phyloP scores from a whole-genome alignment of 2,113 vertebrate species.

The Verasper variegatus region DNA sequence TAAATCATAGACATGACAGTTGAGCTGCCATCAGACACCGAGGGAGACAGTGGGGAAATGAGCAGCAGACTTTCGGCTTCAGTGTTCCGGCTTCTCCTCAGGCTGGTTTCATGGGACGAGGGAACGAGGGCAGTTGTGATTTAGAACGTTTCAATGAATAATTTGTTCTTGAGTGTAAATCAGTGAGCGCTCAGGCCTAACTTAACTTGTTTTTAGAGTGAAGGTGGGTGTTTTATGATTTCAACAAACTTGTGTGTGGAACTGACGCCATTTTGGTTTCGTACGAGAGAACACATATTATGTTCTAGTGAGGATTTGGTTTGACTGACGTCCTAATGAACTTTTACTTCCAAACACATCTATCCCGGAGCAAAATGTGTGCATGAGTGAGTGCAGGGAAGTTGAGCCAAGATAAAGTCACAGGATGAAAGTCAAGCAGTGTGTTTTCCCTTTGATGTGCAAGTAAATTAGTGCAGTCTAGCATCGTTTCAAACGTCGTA shows the following conservation, averaged over 20 bases:
- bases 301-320: background rate
- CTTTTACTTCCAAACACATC: constrained; percentile 7
- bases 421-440: constrained; percentile 1
- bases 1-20: constrained; percentile 58
- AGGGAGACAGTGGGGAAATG: constrained; percentile 21
- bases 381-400: background rate
- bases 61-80: constrained; percentile 12
- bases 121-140: background rate
- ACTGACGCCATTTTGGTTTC: background rate
- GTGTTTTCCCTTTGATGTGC: constrained; percentile 12
- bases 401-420: constrained; percentile 1
- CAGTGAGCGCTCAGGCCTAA: background rate
- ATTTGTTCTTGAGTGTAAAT: constrained; percentile 8
- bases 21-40: constrained; percentile 26
- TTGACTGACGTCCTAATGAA: constrained; percentile 13
- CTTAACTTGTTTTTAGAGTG: background rate
- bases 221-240: constrained; percentile 2
- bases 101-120: constrained; percentile 9
- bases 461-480: background rate
- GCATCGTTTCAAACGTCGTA: constrained; percentile 1
- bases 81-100: background rate
- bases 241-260: background rate
- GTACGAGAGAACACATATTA: background rate
- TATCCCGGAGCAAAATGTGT: constrained; percentile 17
- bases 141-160: constrained; percentile 15